Percentiles rank a stretch among this genome's conserved stretches.
These are phyloP conservation scores for Lacerta agilis DNA, from an alignment of 2,797 vertebrate species.

Conservation along the genomic window DNA sequence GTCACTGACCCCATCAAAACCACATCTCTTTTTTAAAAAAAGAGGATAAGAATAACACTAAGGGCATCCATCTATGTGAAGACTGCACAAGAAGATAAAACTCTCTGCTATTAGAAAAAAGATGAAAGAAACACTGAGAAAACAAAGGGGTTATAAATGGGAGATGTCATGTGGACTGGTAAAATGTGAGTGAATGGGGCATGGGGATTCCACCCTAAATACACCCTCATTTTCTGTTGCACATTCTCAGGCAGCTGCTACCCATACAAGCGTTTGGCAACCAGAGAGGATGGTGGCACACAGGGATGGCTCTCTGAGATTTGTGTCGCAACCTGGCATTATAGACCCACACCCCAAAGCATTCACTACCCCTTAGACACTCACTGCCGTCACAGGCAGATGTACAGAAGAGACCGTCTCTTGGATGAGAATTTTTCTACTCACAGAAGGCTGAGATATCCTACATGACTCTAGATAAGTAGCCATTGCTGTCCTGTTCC, in stretches of 20 bases:
- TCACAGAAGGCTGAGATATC: constrained; percentile 6
- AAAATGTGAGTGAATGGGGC: not conserved
- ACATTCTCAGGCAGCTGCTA: not conserved
- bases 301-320: constrained; percentile 1
- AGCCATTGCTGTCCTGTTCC: not conserved
- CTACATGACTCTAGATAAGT: not conserved
- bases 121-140: not conserved
- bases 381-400: constrained; percentile 28
- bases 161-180: not conserved
- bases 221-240: not conserved
- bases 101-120: not conserved
- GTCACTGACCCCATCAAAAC: not conserved
- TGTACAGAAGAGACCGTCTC: constrained; percentile 31
- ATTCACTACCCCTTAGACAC: not conserved
- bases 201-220: not conserved
- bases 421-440: constrained; percentile 20
- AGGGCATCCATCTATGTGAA: not conserved
- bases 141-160: not conserved
- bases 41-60: not conserved
- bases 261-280: not conserved
- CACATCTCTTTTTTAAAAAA: not conserved
- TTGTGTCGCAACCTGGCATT: not conserved
- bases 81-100: not conserved
- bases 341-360: not conserved
- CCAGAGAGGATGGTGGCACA: not conserved